These are phyloP conservation scores for Cyphomyrus discorhynchus DNA, from an alignment of 2,113 vertebrate genomes.

Conservation along the genomic window DNA sequence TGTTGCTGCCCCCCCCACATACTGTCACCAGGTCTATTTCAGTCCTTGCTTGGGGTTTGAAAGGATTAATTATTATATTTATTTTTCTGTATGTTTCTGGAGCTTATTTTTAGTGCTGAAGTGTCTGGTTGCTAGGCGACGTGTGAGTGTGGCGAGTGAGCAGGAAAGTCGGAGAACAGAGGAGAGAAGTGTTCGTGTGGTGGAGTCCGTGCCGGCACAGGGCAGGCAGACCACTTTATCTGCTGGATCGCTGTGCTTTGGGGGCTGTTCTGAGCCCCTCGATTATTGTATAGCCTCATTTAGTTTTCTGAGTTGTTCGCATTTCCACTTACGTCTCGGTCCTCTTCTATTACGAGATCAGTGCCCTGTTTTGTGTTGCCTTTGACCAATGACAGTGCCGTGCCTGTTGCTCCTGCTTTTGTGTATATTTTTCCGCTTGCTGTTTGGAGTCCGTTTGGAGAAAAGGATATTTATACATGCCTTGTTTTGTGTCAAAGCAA, in stretches of 20 bases:
- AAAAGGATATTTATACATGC: background rate
- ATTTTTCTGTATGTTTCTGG: conserved; percentile 5
- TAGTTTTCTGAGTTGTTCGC: background rate
- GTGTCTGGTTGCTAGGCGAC: conserved; percentile 13
- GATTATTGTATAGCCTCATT: background rate
- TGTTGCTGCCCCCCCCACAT: background rate
- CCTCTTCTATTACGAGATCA: background rate
- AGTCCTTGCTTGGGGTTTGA: conserved; percentile 1
- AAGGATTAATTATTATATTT: conserved; percentile 16
- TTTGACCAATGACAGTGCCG: background rate
- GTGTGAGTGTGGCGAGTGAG: background rate
- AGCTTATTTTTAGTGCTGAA: conserved; percentile 7
- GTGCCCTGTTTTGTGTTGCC: background rate
- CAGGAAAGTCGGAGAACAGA: background rate
- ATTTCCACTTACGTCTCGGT: background rate
- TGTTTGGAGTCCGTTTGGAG: background rate
- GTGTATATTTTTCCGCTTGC: background rate
- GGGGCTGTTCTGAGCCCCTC: background rate
- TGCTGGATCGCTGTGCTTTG: background rate
- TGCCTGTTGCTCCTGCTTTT: background rate
- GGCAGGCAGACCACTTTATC: background rate
- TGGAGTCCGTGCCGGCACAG: background rate
- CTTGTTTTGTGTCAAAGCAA: conserved; percentile 1
- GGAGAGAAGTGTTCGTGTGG: background rate
- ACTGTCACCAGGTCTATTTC: conserved; percentile 2